phyloP scores from a whole-genome alignment of 2,797 vertebrate genomes.

The Eleutherodactylus coqui region DNA sequence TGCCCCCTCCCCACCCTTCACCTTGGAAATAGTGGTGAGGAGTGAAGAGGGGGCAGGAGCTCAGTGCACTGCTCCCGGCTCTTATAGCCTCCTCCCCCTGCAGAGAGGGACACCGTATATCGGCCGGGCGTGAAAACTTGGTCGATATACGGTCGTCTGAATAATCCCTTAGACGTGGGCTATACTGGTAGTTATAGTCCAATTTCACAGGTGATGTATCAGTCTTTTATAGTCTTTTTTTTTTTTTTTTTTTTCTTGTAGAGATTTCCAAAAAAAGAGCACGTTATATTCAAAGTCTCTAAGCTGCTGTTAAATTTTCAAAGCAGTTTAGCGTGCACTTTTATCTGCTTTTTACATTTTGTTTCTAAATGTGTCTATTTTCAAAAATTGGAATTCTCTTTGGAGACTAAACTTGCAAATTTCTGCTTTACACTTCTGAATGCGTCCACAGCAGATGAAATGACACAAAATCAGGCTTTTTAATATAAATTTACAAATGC shows the following conservation, averaged over 20 bases:
- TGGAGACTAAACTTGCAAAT: constrained; percentile 34
- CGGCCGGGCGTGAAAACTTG: no score
- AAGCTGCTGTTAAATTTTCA: constrained; percentile 12
- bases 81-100: no score
- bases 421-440: constrained; percentile 8
- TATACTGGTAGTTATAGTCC: not conserved
- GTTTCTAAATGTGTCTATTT: not conserved
- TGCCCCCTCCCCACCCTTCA: no score
- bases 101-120: no score
- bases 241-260: not conserved
- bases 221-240: not conserved
- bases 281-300: not conserved
- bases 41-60: no score
- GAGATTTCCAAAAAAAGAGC: not conserved
- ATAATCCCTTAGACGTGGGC: not conserved
- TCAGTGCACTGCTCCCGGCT: no score
- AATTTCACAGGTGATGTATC: not conserved
- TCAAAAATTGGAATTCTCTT: constrained; percentile 26
- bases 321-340: constrained; percentile 12
- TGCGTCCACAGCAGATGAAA: constrained; percentile 34
- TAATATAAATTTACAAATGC: constrained; percentile 41
- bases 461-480: constrained; percentile 37
- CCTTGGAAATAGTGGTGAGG: no score
- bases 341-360: constrained; percentile 15
- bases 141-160: no score